Conservation (phyloP, 2,113 vertebrate genomes). For the Danionella cerebrum region DNA sequence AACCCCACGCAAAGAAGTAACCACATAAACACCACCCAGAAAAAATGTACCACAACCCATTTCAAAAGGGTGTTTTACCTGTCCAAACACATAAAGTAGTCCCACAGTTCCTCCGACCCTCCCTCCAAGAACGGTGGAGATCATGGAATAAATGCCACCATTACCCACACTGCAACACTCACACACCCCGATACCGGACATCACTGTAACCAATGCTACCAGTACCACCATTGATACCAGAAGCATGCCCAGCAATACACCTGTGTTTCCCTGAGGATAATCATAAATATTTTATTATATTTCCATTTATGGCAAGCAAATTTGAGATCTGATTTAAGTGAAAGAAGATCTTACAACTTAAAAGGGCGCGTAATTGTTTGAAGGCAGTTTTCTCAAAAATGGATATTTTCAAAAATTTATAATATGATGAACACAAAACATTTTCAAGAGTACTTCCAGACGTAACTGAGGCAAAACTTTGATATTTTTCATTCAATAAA, state of each 20-base stretch:
- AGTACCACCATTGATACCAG: slow-evolving; percentile 84
- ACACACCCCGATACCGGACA: slow-evolving; percentile 86
- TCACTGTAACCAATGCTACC: slow-evolving; percentile 84
- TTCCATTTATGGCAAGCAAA: neutral
- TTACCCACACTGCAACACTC: slow-evolving; percentile 74
- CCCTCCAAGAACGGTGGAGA: slow-evolving; percentile 84
- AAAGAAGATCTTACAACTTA: too few species aligned
- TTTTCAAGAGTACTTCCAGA: too few species aligned
- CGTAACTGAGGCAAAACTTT: too few species aligned
- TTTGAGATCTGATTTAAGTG: too few species aligned
- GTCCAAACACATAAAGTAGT: slow-evolving; percentile 91
- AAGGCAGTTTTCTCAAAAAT: too few species aligned
- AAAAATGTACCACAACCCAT: neutral
- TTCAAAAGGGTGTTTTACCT: slow-evolving; percentile 64
- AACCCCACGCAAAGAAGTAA: neutral
- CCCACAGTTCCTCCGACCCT: slow-evolving; percentile 81
- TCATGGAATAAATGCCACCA: slow-evolving; percentile 93
- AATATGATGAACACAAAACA: too few species aligned
- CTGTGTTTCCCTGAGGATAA: slow-evolving; percentile 82
- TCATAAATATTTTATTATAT: neutral
- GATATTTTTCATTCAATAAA: too few species aligned
- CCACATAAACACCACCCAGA: neutral
- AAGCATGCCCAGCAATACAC: slow-evolving; percentile 80
- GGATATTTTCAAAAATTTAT: too few species aligned
- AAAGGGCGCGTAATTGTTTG: too few species aligned